These are phyloP conservation scores for Aviceda subcristata DNA, from an alignment of 2,113 vertebrate genomes.

Conservation along the genomic window DNA sequence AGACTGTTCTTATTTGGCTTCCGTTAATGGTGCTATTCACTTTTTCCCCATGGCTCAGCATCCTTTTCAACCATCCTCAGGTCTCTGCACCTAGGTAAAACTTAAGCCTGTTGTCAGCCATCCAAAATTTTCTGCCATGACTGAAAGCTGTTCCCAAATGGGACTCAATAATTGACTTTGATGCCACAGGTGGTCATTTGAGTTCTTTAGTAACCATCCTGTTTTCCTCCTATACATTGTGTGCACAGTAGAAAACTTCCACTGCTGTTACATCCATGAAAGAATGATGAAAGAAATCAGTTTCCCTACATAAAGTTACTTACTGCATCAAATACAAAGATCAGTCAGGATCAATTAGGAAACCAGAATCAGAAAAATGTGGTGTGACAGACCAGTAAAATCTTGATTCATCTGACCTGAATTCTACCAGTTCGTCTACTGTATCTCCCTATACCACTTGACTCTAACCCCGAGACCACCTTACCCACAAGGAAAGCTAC, in stretches of 20 bases:
- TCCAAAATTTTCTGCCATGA: not conserved
- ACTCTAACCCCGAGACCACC: accelerated
- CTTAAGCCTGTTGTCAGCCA: not conserved
- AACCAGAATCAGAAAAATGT: not conserved
- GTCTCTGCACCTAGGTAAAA: not conserved
- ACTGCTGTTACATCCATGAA: not conserved
- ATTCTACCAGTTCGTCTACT: not conserved
- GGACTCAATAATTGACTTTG: not conserved
- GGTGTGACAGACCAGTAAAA: not conserved
- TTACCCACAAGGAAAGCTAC: not conserved
- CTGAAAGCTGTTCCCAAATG: not conserved
- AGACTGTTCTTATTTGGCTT: not conserved
- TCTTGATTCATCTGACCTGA: not conserved
- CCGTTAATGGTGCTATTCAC: not conserved
- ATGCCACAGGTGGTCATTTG: not conserved
- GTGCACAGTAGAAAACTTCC: not conserved
- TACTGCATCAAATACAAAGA: not conserved
- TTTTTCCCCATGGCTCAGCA: not conserved
- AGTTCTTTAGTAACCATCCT: not conserved
- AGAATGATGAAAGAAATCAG: not conserved
- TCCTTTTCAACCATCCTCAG: not conserved
- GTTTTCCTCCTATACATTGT: not conserved
- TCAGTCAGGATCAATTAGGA: not conserved
- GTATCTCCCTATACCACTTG: not conserved
- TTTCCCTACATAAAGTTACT: not conserved